These are phyloP conservation scores for Rhopalosiphum padi DNA, from an alignment of 1,140 invertebrate genomes.

Conservation along the genomic window DNA sequence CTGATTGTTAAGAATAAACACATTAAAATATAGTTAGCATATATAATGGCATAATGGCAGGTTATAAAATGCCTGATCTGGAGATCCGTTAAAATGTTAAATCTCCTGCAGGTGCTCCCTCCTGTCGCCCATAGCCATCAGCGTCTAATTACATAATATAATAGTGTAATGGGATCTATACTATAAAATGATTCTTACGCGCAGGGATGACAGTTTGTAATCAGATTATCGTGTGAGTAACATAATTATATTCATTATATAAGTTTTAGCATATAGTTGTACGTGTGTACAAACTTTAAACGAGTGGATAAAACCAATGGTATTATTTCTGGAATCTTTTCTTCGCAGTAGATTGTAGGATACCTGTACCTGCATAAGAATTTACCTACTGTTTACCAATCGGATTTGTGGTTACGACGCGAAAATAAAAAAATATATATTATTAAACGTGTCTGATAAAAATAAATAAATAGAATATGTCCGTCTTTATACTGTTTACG, in stretches of 20 bases:
- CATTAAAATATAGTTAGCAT: not conserved
- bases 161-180: not conserved
- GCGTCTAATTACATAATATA: not conserved
- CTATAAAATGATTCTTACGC: not conserved
- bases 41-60: not conserved
- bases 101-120: not conserved
- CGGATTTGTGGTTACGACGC: not conserved
- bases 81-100: not conserved
- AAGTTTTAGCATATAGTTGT: not conserved
- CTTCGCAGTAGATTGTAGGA: not conserved
- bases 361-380: not conserved
- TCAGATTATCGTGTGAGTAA: not conserved
- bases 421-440: not conserved
- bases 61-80: not conserved
- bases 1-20: not conserved
- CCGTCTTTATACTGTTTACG: not conserved
- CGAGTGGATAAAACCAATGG: not conserved
- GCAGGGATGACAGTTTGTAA: not conserved
- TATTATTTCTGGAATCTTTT: not conserved
- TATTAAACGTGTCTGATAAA: not conserved
- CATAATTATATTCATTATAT: not conserved
- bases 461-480: not conserved
- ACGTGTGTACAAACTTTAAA: not conserved
- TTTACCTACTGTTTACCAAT: not conserved
- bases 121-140: not conserved